Base-by-base conservation (phyloP, 2,113 vertebrate genomes). In the Dolichotis patagonum region DNA sequence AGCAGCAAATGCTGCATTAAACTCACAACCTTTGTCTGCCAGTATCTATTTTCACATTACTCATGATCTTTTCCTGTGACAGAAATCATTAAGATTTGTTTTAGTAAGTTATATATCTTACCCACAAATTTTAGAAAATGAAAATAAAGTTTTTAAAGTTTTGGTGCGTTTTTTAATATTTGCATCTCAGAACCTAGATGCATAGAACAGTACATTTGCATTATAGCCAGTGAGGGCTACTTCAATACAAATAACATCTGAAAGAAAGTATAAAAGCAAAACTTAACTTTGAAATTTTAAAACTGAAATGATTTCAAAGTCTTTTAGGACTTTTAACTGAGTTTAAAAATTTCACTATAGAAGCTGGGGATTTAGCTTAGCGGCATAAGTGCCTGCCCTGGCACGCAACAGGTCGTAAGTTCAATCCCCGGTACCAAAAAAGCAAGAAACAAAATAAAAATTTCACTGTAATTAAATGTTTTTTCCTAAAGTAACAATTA, bases 251-350 rank as follows among this genome's bases (percentile, higher is more conserved):
- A 20, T 16, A 73, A 58, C 10, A 92, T 52, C 58, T 87, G 73
- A 58, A 90, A 56, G 58, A 95, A 80, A 81, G 17, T 41, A 52
- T 94, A 49, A 96, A 91, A 91, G 30, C 26, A 94, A 96, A 94
- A 86, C 11, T 84, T 62, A 85, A 92, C 26, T 77, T 89, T 14
- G 52, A 90, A 88, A 88, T 87, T 26, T 97, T 41, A 92, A n/a
- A 35, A n/a, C 14, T 81, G 43, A 91, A 92, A 87, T 77, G 16
- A 80, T 85, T 95, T 94, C 56, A 91, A 97, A 90, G 84, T 69
- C 60, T 90, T 46, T 84, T 54, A 80, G 30, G 20, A 92, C 24
- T 95, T 95, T 95, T 87, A 94, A 65, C 4, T 81, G 22, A 96
- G 13, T 75, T 96, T 92, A 94, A 92, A 75, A 82, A 90, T 35